Conservation (phyloP, 1,140 invertebrate species). For the Panulirus ornatus region DNA sequence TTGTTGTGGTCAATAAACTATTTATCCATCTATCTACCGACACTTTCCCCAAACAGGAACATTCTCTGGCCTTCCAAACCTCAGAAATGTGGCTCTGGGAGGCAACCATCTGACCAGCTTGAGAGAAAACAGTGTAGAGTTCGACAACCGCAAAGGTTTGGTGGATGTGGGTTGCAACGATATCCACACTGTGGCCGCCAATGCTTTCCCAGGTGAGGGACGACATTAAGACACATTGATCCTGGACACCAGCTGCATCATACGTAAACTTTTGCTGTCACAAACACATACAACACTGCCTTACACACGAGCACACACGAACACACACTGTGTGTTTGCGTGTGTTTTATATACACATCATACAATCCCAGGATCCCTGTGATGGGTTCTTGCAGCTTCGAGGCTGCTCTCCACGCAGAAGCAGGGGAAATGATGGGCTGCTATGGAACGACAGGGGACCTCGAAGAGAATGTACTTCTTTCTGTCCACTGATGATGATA, state of each 20-base stretch:
- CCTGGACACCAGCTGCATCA: background rate
- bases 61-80: background rate
- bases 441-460: too few relatives aligned
- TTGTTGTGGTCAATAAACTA: too few relatives aligned
- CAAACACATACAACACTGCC: background rate
- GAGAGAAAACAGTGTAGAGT: background rate
- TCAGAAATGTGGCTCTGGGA: background rate
- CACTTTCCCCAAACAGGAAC: too few relatives aligned
- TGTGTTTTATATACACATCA: background rate
- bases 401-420: background rate
- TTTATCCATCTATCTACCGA: too few relatives aligned
- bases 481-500: too few relatives aligned
- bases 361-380: background rate
- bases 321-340: too few relatives aligned
- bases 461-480: too few relatives aligned
- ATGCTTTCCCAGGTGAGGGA: background rate
- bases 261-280: too few relatives aligned
- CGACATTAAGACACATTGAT: background rate
- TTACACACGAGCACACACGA: background rate
- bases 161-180: background rate
- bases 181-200: background rate
- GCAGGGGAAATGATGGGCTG: background rate
- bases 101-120: background rate
- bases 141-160: background rate
- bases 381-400: background rate